Evolutionary conservation across 2,797 vertebrate genomes (phyloP).

Genomic region (Malacoctenus gilli): DNA sequence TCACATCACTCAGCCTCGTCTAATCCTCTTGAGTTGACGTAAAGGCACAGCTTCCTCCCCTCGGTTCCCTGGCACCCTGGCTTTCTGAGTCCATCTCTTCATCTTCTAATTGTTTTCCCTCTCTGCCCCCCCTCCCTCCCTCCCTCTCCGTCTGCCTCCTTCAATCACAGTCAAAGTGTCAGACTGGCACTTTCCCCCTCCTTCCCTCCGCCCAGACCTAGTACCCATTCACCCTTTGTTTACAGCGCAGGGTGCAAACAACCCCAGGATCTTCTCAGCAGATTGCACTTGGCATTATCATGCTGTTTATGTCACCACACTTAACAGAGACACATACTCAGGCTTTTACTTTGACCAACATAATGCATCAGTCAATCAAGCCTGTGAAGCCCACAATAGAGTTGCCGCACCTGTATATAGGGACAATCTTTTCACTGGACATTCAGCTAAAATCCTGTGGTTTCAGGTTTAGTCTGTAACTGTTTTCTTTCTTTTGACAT

Average conservation of each 20-base stretch:
- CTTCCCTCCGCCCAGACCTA: constrained; percentile 10
- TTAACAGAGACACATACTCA: constrained; percentile 1
- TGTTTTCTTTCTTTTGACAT: too few species aligned
- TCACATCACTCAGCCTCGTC: constrained; percentile 33
- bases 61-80: constrained; percentile 1
- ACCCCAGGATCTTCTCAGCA: constrained; percentile 6
- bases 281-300: constrained; percentile 44
- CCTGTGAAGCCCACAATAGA: too few species aligned
- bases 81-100: constrained; percentile 21
- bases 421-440: too few species aligned
- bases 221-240: constrained; percentile 22
- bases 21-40: constrained; percentile 33
- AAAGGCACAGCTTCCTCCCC: constrained; percentile 23
- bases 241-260: constrained; percentile 19
- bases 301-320: constrained; percentile 21
- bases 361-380: too few species aligned
- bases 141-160: constrained; percentile 23
- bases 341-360: too few species aligned
- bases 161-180: constrained; percentile 26
- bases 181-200: constrained; percentile 8
- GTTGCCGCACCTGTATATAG: too few species aligned
- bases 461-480: too few species aligned
- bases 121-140: constrained; percentile 24
- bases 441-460: too few species aligned
- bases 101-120: constrained; percentile 42